Percentiles rank a stretch among this genome's conserved stretches.
Evolutionary conservation across 2,113 vertebrate genomes (phyloP).

Genomic region (Daubentonia madagascariensis): DNA sequence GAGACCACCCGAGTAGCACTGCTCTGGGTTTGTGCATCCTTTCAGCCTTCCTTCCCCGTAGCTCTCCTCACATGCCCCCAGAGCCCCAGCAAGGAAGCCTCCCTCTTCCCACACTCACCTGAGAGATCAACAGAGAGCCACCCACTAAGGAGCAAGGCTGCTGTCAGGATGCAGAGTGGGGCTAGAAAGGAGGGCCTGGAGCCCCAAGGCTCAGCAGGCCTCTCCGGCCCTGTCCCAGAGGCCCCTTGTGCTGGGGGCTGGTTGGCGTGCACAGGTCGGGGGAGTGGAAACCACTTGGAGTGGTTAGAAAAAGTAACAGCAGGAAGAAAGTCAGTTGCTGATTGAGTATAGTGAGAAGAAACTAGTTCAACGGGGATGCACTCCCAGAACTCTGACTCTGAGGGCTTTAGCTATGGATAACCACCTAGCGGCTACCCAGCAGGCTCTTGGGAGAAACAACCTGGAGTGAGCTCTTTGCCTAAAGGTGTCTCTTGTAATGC

Average conservation of each 20-base stretch:
- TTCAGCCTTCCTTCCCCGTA: neutral
- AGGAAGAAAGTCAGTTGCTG: neutral
- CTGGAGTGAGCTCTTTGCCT: neutral
- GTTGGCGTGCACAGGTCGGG: no score
- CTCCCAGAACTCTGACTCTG: neutral
- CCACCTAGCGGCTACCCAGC: fast-evolving
- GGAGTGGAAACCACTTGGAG: neutral
- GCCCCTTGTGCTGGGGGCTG: neutral
- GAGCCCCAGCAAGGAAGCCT: neutral
- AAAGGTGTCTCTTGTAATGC: neutral
- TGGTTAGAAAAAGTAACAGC: neutral
- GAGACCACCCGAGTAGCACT: neutral
- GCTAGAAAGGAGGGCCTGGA: neutral
- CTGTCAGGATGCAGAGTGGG: neutral
- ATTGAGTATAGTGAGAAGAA: neutral
- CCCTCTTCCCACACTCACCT: neutral
- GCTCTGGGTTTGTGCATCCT: neutral
- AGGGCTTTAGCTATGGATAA: neutral
- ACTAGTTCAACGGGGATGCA: neutral
- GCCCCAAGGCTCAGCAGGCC: neutral
- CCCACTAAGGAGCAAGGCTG: neutral
- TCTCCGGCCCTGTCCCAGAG: neutral
- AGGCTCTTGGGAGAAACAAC: neutral
- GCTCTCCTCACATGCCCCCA: neutral
- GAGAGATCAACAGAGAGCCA: neutral